These are phyloP conservation scores for Enteromius trimaculatus DNA, from an alignment of 2,797 vertebrate genomes.

Conservation along the genomic window DNA sequence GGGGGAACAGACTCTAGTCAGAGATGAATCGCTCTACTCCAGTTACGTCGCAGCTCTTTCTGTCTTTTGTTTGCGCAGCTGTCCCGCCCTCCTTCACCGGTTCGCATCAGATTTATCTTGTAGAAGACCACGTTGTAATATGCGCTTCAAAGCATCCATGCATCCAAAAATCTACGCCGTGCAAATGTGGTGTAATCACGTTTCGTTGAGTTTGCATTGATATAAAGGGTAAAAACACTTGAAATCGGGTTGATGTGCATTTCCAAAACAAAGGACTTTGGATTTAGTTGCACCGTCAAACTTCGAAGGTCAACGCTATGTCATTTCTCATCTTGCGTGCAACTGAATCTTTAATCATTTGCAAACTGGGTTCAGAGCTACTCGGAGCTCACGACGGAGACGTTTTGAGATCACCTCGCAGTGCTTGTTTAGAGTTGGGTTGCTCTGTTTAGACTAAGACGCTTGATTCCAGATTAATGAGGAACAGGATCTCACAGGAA, in stretches of 20 bases:
- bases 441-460: not conserved
- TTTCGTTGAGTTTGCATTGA: not conserved
- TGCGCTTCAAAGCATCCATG: not conserved
- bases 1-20: constrained; percentile 48
- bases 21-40: constrained; percentile 68
- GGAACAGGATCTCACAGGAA: not conserved
- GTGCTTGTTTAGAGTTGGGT: not conserved
- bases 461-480: not conserved
- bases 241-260: not conserved
- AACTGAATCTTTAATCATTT: not conserved
- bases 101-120: constrained; percentile 18
- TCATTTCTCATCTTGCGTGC: not conserved
- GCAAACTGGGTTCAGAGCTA: not conserved
- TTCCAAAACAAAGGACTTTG: not conserved
- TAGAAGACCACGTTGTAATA: not conserved
- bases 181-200: not conserved
- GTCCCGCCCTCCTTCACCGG: constrained; percentile 54
- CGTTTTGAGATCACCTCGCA: not conserved
- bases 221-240: not conserved
- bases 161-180: not conserved
- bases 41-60: constrained; percentile 61
- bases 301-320: not conserved
- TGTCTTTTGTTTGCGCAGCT: constrained; percentile 69
- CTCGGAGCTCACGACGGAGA: not conserved
- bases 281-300: not conserved